Base-by-base conservation (phyloP, 1,140 invertebrate genomes). In the Drosophila ogumai region DNA sequence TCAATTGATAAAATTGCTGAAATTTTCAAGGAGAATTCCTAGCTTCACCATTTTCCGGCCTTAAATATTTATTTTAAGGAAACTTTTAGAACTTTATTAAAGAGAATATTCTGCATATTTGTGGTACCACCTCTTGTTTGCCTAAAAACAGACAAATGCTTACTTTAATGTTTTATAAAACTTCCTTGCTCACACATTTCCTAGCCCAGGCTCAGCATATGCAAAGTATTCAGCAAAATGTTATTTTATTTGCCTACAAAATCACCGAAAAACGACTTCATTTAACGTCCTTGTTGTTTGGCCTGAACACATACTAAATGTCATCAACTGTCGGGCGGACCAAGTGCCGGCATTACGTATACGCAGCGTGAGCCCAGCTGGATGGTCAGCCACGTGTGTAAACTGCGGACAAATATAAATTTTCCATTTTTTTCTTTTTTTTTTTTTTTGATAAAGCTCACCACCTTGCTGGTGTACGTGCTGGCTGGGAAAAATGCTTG, bases 321-420 rank as follows among this genome's bases (percentile, higher is more conserved):
- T 78, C 64, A 78, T 40, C 65, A 78, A 54, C 43, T 78, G 65
- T 31, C 57, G 13, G 12, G 6, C 40, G 15, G 41, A 12, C 6
- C 43, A 34, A 41, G 22, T 34, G 57, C 31, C 43, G 28, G 36
- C 36, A 71, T 78, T 52, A 71, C 58, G 65, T 71, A 78, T 78
- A 77, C 75, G 75, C 75, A 77, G 65, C 44, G 54, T 56, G 71
- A 49, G 44, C 31, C 68, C 40, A 72, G 8, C 32, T 25, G 34
- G 56, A 50, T 46, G 41, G 41, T 34, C 56, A 52, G 32, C 43
- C 38, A 32, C 34, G 43, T 56, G 54, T 74, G 47, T 76, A 15
- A 38, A 54, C 64, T 77, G 50, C 34, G 44, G 34, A 47, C 64
- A 64, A 57, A 69, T 78, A 78, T 64, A 78, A 58, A 78, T 79